Evolutionary conservation across 1,140 invertebrate genomes (phyloP).

Genomic region (Papilio polyxenes): DNA sequence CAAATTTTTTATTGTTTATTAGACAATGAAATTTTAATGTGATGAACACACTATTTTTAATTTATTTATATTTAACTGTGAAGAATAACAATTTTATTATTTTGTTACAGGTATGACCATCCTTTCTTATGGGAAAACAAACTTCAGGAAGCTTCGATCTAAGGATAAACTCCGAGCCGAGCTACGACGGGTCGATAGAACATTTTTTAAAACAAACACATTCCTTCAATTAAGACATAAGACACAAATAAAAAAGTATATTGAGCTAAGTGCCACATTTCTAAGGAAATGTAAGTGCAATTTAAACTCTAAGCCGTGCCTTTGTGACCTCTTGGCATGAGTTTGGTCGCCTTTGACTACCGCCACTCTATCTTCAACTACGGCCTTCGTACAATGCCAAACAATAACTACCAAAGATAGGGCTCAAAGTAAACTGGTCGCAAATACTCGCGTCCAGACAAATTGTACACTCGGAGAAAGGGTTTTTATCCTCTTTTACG

Average conservation of each 20-base stretch:
- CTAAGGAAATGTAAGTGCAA: slow-evolving; percentile 22
- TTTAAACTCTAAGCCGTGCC: slow-evolving; percentile 15
- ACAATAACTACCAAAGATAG: neutral
- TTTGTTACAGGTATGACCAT: slow-evolving; percentile 2
- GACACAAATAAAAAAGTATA: neutral
- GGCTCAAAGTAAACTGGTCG: neutral
- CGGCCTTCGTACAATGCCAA: too few relatives aligned
- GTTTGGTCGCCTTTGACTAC: slow-evolving; percentile 11
- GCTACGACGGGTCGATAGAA: neutral
- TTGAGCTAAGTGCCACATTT: slow-evolving; percentile 1
- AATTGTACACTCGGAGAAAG: slow-evolving; percentile 25
- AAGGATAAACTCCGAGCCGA: neutral
- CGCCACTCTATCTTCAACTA: slow-evolving; percentile 5
- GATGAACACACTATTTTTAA: too few relatives aligned
- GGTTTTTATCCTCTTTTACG: slow-evolving; percentile 23
- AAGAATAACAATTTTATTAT: neutral
- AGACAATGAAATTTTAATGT: neutral
- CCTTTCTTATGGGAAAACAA: neutral
- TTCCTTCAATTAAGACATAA: slow-evolving; percentile 16
- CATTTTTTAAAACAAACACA: neutral
- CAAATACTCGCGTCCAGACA: neutral
- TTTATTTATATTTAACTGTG: neutral
- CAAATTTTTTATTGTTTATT: neutral
- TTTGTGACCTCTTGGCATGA: slow-evolving; percentile 26
- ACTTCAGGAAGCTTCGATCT: neutral